These are phyloP conservation scores for Anticlea derivata DNA, from an alignment of 2,888 invertebrate genomes.

Conservation along the genomic window DNA sequence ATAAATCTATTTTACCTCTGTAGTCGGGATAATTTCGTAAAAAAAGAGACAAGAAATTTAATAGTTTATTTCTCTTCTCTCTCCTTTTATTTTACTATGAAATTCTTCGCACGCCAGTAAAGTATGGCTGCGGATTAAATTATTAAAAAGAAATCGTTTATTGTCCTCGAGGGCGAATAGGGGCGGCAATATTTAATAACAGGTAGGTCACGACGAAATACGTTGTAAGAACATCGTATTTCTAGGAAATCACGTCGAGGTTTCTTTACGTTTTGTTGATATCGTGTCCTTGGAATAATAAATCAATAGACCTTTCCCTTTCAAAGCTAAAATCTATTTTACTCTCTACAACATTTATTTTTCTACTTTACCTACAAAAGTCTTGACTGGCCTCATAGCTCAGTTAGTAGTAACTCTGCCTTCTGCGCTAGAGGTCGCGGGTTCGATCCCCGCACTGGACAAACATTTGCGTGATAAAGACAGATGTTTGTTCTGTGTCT, in stretches of 20 bases:
- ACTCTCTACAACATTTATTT: neutral
- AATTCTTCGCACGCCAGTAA: slow-evolving; percentile 13
- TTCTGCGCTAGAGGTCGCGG: too few relatives aligned
- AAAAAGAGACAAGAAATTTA: neutral
- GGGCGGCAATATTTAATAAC: slow-evolving; percentile 28
- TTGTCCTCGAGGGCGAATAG: slow-evolving; percentile 28
- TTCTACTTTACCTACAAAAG: neutral
- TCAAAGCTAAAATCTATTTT: slow-evolving; percentile 10
- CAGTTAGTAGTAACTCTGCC: neutral
- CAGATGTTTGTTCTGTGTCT: too few relatives aligned
- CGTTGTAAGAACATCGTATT: slow-evolving; percentile 27
- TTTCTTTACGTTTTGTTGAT: slow-evolving; percentile 28
- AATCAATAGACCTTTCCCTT: slow-evolving; percentile 27
- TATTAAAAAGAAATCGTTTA: slow-evolving; percentile 27
- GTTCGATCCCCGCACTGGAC: too few relatives aligned
- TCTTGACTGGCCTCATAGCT: too few relatives aligned
- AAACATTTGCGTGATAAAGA: too few relatives aligned
- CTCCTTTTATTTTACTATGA: neutral
- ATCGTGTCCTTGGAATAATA: slow-evolving; percentile 31
- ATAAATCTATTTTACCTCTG: too few relatives aligned
- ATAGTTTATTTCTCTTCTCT: too few relatives aligned
- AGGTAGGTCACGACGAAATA: slow-evolving; percentile 22
- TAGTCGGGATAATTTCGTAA: too few relatives aligned
- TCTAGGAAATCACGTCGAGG: slow-evolving; percentile 24
- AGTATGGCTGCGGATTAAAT: slow-evolving; percentile 22